Evolutionary conservation across 2,797 vertebrate genomes (phyloP).

Genomic region (Eupleurogrammus muticus): DNA sequence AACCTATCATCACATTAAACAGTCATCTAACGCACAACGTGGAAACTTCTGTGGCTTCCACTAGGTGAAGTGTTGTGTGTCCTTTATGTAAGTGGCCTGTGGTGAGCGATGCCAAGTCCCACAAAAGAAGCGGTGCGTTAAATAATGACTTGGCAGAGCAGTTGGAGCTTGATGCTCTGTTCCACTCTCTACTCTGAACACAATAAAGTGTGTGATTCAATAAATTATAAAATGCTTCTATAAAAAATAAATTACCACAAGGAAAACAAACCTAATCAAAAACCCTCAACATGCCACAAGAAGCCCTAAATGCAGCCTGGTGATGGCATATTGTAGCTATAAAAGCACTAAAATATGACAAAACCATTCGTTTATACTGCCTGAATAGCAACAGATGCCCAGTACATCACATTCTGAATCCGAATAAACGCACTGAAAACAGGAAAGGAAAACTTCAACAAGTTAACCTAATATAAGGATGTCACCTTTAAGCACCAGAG

Average conservation of each 20-base stretch:
- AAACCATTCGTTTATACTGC: too few species aligned
- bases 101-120: conserved; percentile 48
- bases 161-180: conserved; percentile 30
- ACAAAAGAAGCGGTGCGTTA: conserved; percentile 66
- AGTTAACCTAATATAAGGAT: too few species aligned
- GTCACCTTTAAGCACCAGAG: background rate
- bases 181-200: conserved; percentile 3
- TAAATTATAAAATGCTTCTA: too few species aligned
- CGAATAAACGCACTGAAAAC: too few species aligned
- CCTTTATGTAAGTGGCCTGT: conserved; percentile 50
- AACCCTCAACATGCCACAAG: background rate
- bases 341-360: background rate
- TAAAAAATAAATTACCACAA: too few species aligned
- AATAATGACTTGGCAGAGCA: conserved; percentile 59
- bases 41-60: background rate
- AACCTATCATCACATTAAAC: conserved; percentile 30
- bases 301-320: background rate
- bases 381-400: too few species aligned
- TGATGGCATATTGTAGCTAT: background rate
- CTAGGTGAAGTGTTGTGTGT: conserved; percentile 10
- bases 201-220: background rate
- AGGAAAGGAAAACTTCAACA: too few species aligned
- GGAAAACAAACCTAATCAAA: background rate
- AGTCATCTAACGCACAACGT: background rate
- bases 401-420: too few species aligned